These are phyloP conservation scores for Aleiodes sp. DNA, from an alignment of 1,140 invertebrate genomes.

Conservation along the genomic window DNA sequence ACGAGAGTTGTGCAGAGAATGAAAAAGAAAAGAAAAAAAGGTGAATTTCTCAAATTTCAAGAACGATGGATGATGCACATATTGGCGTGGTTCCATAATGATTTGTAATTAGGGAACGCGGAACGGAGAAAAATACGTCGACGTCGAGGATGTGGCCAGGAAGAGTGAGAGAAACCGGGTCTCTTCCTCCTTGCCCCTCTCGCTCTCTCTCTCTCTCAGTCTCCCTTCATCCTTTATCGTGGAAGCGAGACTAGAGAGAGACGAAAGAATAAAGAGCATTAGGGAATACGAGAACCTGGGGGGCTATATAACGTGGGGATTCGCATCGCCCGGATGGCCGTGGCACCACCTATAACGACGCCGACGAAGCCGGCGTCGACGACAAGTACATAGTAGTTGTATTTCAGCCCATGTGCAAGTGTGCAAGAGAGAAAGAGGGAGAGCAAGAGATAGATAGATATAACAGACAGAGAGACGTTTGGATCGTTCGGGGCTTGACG, in stretches of 20 bases:
- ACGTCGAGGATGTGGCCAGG: neutral
- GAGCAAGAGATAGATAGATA: no score
- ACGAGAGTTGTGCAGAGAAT: neutral
- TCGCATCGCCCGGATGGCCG: constrained; percentile 21
- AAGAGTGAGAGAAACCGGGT: neutral
- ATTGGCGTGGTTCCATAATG: constrained; percentile 15
- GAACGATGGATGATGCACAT: neutral
- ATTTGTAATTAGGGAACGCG: constrained; percentile 20
- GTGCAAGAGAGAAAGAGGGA: no score
- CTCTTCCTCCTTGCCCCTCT: neutral
- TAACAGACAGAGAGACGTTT: no score
- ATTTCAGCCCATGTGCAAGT: no score
- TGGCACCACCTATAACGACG: constrained; percentile 30
- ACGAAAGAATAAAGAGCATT: constrained; percentile 19
- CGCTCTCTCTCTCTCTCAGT: no score
- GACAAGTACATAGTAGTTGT: neutral
- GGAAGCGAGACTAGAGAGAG: constrained; percentile 8
- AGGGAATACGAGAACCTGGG: constrained; percentile 26
- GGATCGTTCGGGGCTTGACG: no score
- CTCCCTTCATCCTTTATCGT: no score
- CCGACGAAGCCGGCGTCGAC: constrained; percentile 23
- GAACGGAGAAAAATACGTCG: neutral
- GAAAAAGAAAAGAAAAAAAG: neutral
- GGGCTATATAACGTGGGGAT: constrained; percentile 17
- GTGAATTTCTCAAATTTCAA: neutral